These are phyloP conservation scores for Brachyptera risi DNA, from an alignment of 2,888 invertebrate species.

Conservation along the genomic window DNA sequence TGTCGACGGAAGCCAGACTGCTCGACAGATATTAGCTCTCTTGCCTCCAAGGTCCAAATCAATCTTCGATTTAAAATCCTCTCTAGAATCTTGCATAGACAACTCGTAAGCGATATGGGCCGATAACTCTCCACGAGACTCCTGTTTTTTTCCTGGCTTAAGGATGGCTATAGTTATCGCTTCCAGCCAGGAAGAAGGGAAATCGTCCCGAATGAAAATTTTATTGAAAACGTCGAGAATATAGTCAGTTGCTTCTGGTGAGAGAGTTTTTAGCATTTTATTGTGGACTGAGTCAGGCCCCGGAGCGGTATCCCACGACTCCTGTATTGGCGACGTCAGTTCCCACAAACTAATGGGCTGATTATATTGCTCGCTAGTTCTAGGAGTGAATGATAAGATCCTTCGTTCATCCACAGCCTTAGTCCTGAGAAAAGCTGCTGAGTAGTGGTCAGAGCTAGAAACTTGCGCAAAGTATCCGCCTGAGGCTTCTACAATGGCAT, in stretches of 20 bases:
- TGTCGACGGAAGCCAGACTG: conserved; percentile 25
- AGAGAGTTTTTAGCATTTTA: conserved; percentile 7
- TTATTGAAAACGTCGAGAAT: conserved; percentile 10
- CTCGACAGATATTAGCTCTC: conserved; percentile 26
- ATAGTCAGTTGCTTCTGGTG: neutral
- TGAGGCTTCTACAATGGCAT: neutral
- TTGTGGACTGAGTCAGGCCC: conserved; percentile 10
- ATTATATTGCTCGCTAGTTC: neutral
- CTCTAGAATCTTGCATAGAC: conserved; percentile 36
- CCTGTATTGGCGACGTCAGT: neutral
- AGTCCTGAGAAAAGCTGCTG: neutral
- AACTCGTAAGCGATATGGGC: conserved; percentile 37
- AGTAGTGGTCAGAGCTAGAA: conserved; percentile 8
- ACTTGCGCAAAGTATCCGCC: conserved; percentile 2
- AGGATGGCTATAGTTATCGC: conserved; percentile 5
- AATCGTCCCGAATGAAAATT: neutral
- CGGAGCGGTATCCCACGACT: conserved; percentile 1
- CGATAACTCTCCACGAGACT: conserved; percentile 27
- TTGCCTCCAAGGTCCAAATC: conserved; percentile 32
- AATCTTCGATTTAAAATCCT: conserved; percentile 35
- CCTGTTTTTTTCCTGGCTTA: conserved; percentile 10
- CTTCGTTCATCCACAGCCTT: neutral
- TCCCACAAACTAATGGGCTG: neutral
- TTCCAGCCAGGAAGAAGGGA: conserved; percentile 15
- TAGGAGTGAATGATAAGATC: neutral